Evolutionary conservation across 2,797 vertebrate genomes (phyloP).

Genomic region (Distichodus sexfasciatus): DNA sequence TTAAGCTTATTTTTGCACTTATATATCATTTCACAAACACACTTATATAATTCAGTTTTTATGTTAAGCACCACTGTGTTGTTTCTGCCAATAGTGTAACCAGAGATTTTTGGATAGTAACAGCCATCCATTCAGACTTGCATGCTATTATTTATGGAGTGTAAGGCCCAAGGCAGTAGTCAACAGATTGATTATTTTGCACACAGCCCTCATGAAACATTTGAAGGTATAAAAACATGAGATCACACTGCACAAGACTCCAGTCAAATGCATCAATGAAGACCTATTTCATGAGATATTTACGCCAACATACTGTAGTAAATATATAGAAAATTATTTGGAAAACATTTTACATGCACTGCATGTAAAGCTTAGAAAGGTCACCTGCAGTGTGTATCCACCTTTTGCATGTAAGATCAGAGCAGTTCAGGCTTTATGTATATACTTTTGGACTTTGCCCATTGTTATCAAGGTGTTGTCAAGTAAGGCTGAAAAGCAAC

Average conservation of each 20-base stretch:
- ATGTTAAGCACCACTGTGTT: not conserved
- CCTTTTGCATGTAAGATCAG: conserved; percentile 36
- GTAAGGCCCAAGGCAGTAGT: not conserved
- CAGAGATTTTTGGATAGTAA: not conserved
- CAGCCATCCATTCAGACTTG: not conserved
- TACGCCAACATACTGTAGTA: not conserved
- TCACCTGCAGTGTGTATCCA: not conserved
- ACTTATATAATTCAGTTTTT: not conserved
- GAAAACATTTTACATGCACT: not conserved
- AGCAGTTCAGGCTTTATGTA: conserved; percentile 13
- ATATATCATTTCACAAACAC: no score
- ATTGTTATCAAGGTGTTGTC: conserved; percentile 53
- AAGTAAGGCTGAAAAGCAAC: no score
- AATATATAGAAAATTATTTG: not conserved
- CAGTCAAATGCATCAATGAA: not conserved
- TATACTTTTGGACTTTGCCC: conserved; percentile 67
- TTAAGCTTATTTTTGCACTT: no score
- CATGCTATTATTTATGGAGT: not conserved
- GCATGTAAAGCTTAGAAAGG: not conserved
- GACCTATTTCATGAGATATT: not conserved
- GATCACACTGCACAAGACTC: not conserved
- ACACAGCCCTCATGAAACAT: not conserved
- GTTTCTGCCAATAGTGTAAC: not conserved
- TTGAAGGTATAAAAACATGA: not conserved
- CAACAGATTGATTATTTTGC: not conserved